phyloP scores from a whole-genome alignment of 2,113 vertebrate genomes.

The Nesogale talazaci region DNA sequence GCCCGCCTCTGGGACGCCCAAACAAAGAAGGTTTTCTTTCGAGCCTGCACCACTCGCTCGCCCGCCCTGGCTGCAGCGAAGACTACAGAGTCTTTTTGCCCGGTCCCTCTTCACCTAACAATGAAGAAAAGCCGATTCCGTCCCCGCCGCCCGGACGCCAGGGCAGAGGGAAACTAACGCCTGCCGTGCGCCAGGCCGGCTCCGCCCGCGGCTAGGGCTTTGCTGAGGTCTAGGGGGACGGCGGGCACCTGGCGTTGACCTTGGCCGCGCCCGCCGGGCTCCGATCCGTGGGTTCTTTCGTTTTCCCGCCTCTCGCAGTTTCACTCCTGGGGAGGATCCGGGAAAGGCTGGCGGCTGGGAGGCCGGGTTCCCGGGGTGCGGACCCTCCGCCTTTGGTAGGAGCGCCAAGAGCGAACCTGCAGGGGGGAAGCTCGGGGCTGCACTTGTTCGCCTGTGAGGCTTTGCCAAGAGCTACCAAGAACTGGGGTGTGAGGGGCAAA shows the following conservation, averaged over 20 bases:
- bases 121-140: rapidly evolving
- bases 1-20: neutral
- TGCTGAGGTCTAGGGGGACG: rapidly evolving
- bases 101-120: neutral
- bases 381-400: neutral
- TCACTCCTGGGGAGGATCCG: neutral
- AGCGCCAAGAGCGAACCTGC: neutral
- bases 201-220: neutral
- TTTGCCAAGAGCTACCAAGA: neutral
- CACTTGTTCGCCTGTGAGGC: rapidly evolving
- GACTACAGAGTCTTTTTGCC: neutral
- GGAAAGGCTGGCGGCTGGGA: neutral
- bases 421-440: neutral
- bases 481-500: neutral
- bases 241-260: neutral
- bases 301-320: neutral
- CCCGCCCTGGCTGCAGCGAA: rapidly evolving
- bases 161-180: neutral
- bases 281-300: rapidly evolving
- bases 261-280: rapidly evolving
- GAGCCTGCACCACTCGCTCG: neutral
- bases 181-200: rapidly evolving
- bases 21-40: neutral
- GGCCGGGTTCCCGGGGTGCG: neutral
- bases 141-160: neutral